Evolutionary conservation across 2,888 invertebrate species (phyloP).

Genomic region (Dromius quadrimaculatus): DNA sequence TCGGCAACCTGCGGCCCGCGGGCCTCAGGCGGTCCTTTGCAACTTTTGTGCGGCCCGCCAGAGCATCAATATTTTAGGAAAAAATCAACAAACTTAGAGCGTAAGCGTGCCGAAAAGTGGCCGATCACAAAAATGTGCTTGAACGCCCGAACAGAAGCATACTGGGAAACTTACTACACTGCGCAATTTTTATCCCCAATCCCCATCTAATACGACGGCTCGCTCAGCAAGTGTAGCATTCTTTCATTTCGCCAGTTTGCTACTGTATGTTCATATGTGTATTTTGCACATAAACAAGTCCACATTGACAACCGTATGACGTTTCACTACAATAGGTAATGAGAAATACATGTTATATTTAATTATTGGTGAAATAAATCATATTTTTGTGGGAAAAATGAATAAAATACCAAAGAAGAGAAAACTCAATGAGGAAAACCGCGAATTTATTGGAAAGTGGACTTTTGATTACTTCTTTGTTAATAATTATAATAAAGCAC

Average conservation of each 20-base stretch:
- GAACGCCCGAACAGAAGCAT: conserved; percentile 21
- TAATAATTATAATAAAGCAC: conserved; percentile 52
- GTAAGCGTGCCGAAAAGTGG: conserved; percentile 25
- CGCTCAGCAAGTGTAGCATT: background rate
- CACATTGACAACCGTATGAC: background rate
- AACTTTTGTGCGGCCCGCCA: conserved; percentile 12
- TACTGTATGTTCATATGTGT: background rate
- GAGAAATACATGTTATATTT: conserved; percentile 33
- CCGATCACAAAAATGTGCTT: conserved; percentile 21
- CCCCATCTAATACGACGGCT: background rate
- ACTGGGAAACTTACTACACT: conserved; percentile 2
- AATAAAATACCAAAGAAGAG: conserved; percentile 46
- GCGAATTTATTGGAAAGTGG: conserved; percentile 50
- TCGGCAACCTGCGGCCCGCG: too few species aligned
- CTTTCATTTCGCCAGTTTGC: background rate
- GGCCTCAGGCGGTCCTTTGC: background rate
- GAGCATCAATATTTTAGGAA: conserved; percentile 22
- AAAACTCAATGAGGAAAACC: conserved; percentile 50
- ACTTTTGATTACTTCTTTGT: conserved; percentile 46
- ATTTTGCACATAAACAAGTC: background rate
- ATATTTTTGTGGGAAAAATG: conserved; percentile 47
- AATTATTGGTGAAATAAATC: conserved; percentile 36
- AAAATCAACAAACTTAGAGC: conserved; percentile 27
- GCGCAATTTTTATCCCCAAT: background rate
- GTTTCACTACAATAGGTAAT: background rate